Evolutionary conservation across 2,797 vertebrate genomes (phyloP).

Genomic region (Bovichtus variegatus): DNA sequence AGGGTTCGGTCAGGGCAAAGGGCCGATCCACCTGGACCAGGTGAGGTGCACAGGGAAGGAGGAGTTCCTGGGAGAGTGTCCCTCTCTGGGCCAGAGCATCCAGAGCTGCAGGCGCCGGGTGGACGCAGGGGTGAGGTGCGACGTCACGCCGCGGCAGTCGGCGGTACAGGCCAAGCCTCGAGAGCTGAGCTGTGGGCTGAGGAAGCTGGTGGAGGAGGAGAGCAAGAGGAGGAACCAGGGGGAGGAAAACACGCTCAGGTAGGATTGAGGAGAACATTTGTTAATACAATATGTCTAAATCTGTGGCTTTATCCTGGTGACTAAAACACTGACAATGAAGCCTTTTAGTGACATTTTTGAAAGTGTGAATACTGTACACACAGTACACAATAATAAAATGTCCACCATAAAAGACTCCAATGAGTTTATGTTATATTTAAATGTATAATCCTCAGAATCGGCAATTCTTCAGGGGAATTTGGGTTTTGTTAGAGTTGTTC

Average conservation of each 20-base stretch:
- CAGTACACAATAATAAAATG: background rate
- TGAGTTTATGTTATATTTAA: background rate
- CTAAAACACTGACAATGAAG: background rate
- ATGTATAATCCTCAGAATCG: too few species aligned
- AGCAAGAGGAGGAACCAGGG: conserved; percentile 85
- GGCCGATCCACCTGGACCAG: conserved; percentile 89
- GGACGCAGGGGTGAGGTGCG: conserved; percentile 90
- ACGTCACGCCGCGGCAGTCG: conserved; percentile 77
- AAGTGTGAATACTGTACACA: background rate
- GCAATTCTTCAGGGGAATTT: too few species aligned
- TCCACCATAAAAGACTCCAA: background rate
- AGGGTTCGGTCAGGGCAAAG: conserved; percentile 89
- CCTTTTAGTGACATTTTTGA: background rate
- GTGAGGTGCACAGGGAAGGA: conserved; percentile 91
- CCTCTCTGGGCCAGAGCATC: conserved; percentile 79
- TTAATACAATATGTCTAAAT: rapidly evolving
- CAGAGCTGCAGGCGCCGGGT: conserved; percentile 87
- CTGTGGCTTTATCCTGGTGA: background rate
- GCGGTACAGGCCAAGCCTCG: conserved; percentile 54
- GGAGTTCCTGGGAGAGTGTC: conserved; percentile 87
- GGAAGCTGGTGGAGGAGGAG: conserved; percentile 78
- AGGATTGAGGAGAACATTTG: background rate
- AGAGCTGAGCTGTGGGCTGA: conserved; percentile 81
- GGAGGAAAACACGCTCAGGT: conserved; percentile 85
- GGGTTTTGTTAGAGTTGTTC: too few species aligned